Evolutionary conservation across 2,797 vertebrate genomes (phyloP).

Genomic region (Neosalanx taihuensis): DNA sequence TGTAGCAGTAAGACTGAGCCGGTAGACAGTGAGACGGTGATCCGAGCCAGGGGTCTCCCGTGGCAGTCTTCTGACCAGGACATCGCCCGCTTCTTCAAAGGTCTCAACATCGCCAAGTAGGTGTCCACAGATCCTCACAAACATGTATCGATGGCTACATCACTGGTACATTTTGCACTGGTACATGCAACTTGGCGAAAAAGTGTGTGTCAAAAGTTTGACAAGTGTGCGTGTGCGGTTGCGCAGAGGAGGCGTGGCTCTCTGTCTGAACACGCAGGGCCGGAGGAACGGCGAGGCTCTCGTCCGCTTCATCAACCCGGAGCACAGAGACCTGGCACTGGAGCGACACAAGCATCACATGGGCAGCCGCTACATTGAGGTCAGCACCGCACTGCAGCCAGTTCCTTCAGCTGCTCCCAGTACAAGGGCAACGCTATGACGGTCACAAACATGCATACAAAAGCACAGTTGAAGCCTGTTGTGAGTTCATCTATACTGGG

Average conservation of each 20-base stretch:
- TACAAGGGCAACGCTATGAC: neutral
- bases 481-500: neutral
- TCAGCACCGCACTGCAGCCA: constrained; percentile 47
- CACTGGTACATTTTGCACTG: neutral
- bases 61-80: constrained; percentile 99
- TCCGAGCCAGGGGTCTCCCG: constrained; percentile 91
- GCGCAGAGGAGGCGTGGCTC: constrained; percentile 88
- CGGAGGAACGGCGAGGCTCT: constrained; percentile 93
- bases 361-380: constrained; percentile 96
- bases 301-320: constrained; percentile 87
- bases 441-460: neutral
- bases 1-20: constrained; percentile 86
- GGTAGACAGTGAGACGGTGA: constrained; percentile 93
- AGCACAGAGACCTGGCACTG: constrained; percentile 92
- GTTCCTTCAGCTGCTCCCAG: neutral
- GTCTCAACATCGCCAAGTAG: constrained; percentile 96
- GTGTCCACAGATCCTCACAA: constrained; percentile 25
- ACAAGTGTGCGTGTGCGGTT: constrained; percentile 28
- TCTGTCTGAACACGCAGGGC: constrained; percentile 94
- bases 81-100: constrained; percentile 96
- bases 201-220: constrained; percentile 4
- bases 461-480: neutral
- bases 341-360: constrained; percentile 97
- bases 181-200: neutral
- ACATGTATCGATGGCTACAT: neutral